Percentiles rank a stretch among this genome's conserved stretches.
These are phyloP conservation scores for Netelia melanura DNA, from an alignment of 2,888 invertebrate genomes.

Conservation along the genomic window DNA sequence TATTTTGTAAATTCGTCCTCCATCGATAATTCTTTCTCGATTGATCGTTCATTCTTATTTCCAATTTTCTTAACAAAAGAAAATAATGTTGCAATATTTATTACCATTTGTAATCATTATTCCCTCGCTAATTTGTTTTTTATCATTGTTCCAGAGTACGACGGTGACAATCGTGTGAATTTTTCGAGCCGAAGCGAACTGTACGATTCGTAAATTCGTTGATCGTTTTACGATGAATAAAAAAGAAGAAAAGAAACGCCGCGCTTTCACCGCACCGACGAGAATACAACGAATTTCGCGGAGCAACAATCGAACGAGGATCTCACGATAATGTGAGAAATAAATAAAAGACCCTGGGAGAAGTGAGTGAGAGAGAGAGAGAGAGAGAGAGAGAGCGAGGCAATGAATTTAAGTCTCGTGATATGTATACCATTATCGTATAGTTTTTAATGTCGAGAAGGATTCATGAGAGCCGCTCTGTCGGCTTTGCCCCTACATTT, in stretches of 20 bases:
- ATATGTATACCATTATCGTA: slow-evolving; percentile 30
- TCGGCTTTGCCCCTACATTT: slow-evolving; percentile 30
- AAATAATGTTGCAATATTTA: too few species aligned
- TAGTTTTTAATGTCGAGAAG: slow-evolving; percentile 20
- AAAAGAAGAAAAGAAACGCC: slow-evolving; percentile 3
- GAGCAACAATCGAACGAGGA: slow-evolving; percentile 52
- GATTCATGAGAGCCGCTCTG: slow-evolving; percentile 20
- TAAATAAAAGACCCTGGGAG: slow-evolving; percentile 14
- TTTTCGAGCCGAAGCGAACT: neutral
- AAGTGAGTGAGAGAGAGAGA: slow-evolving; percentile 35
- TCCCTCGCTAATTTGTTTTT: too few species aligned
- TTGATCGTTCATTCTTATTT: too few species aligned
- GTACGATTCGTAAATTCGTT: neutral
- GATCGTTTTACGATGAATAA: neutral
- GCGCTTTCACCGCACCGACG: slow-evolving; percentile 57
- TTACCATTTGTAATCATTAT: too few species aligned
- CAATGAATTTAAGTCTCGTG: slow-evolving; percentile 43
- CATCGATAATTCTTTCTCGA: too few species aligned
- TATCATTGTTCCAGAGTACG: too few species aligned
- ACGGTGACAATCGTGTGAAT: neutral
- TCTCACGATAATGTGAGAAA: slow-evolving; percentile 64
- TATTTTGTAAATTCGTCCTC: too few species aligned
- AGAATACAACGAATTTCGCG: slow-evolving; percentile 54
- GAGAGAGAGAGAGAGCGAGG: slow-evolving; percentile 30
- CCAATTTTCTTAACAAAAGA: too few species aligned